Conservation (phyloP, 2,888 invertebrate species). For the Dynastes hyllus region DNA sequence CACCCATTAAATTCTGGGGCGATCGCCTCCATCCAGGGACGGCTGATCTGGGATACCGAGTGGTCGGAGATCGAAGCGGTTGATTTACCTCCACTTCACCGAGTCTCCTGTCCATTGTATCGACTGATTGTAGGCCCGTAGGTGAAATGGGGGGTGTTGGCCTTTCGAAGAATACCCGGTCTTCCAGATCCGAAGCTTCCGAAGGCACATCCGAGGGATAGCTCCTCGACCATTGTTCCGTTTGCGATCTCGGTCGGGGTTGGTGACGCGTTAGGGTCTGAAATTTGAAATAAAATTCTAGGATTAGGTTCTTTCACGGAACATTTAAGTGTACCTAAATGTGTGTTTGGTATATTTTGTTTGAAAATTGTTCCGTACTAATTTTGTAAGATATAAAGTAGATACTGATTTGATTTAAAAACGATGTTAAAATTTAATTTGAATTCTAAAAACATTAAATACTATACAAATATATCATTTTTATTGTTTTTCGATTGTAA, state of each 20-base stretch:
- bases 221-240: slow-evolving; percentile 82
- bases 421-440: too few species aligned
- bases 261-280: slow-evolving; percentile 78
- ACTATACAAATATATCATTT: too few species aligned
- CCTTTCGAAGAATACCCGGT: slow-evolving; percentile 76
- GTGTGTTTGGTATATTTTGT: too few species aligned
- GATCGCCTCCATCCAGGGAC: slow-evolving; percentile 72
- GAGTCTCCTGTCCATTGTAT: slow-evolving; percentile 60
- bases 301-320: too few species aligned
- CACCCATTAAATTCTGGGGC: slow-evolving; percentile 72
- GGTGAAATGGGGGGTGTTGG: slow-evolving; percentile 71
- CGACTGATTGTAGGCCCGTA: slow-evolving; percentile 64
- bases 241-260: slow-evolving; percentile 75
- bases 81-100: slow-evolving; percentile 66
- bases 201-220: slow-evolving; percentile 72
- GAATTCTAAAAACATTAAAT: too few species aligned
- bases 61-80: slow-evolving; percentile 66
- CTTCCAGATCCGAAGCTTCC: slow-evolving; percentile 67
- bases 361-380: too few species aligned
- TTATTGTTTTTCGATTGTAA: too few species aligned
- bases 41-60: slow-evolving; percentile 53
- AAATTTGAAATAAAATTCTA: slow-evolving; percentile 51
- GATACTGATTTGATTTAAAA: too few species aligned
- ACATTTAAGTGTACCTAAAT: too few species aligned
- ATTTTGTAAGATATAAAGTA: too few species aligned